Evolutionary conservation across 2,113 vertebrate genomes (phyloP), one percentile per base, ranked within the genome.

Genomic region (Spheniscus mendiculus): DNA sequence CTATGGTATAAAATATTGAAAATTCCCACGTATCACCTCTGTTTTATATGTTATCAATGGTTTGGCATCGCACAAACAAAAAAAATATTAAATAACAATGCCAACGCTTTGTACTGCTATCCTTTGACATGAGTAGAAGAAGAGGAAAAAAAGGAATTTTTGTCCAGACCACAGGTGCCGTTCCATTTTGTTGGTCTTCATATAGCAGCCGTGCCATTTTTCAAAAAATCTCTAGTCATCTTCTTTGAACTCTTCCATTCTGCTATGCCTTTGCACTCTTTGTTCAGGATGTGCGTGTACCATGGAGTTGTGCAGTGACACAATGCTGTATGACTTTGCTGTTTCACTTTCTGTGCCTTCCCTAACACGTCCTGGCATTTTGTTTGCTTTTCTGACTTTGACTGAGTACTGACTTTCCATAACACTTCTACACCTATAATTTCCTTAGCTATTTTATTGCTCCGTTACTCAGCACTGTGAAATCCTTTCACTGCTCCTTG

Each of bases 281-380:
- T 58, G 21, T 15, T 72, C 13, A 56, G 56, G 61, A 6, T 1
- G 1, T 23, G 30, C 2, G 0, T 4, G 18, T 16, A 2, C 40
- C 11, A 5, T 7, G 38, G 50, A 20, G 72, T 32, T 83, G 40
- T 19, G 29, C 47, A 32, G 74, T 34, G 65, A 29, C 17, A 29
- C 29, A 23, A 6, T 18, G 7, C 66, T 27, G 15, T 3, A 6
- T 34, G 53, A 26, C 77, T 83, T 80, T 44, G 36, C 27, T 34
- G 36, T 36, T 87, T 59, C 40, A 29, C 32, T 80, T 80, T 89
- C 63, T 89, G 9, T 58, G 26, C 30, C 42, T 52, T 70, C 23
- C 45, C 29, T 40, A 40, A 49, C 50, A 25, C 1, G 2, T 49
- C 15, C 32, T 65, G 55, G 67, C 67, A 70, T 73, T 95, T 70